Evolutionary conservation across 1,140 invertebrate genomes (phyloP).

Genomic region (Mycetomoellerius zeteki): DNA sequence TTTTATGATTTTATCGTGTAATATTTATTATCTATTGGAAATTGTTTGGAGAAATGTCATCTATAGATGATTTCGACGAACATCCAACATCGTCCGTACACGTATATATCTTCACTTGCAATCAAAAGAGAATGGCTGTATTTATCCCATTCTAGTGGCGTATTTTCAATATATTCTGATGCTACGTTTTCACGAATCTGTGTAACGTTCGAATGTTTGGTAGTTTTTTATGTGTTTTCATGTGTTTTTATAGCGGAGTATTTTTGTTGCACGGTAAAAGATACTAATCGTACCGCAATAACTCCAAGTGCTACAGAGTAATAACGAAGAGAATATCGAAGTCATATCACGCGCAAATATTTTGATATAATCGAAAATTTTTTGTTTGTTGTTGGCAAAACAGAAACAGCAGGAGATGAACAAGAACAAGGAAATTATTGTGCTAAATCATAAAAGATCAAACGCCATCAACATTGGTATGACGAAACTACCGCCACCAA

Average conservation of each 20-base stretch:
- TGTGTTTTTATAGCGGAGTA: constrained; percentile 8
- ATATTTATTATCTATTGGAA: background rate
- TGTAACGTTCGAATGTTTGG: background rate
- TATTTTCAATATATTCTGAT: background rate
- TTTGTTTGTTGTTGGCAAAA: constrained; percentile 64
- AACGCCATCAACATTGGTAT: constrained; percentile 99
- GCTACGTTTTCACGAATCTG: background rate
- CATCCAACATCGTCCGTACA: background rate
- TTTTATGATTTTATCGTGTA: background rate
- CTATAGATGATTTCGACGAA: constrained; percentile 1
- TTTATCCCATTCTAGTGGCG: constrained; percentile 13
- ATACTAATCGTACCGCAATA: constrained; percentile 50
- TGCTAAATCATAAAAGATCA: constrained; percentile 98
- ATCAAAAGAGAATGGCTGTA: constrained; percentile 11
- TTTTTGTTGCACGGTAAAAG: constrained; percentile 39
- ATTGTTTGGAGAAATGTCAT: background rate
- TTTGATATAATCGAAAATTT: constrained; percentile 49
- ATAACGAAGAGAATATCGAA: constrained; percentile 7
- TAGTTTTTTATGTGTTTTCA: background rate
- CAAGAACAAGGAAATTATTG: constrained; percentile 98
- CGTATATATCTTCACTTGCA: constrained; percentile 14
- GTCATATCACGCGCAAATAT: too few relatives aligned
- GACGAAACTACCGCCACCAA: constrained; percentile 98
- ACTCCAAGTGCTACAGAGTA: constrained; percentile 29
- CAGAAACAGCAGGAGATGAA: constrained; percentile 97